Conservation (phyloP, 1,140 invertebrate genomes). For the Andrena cerasifolii region DNA sequence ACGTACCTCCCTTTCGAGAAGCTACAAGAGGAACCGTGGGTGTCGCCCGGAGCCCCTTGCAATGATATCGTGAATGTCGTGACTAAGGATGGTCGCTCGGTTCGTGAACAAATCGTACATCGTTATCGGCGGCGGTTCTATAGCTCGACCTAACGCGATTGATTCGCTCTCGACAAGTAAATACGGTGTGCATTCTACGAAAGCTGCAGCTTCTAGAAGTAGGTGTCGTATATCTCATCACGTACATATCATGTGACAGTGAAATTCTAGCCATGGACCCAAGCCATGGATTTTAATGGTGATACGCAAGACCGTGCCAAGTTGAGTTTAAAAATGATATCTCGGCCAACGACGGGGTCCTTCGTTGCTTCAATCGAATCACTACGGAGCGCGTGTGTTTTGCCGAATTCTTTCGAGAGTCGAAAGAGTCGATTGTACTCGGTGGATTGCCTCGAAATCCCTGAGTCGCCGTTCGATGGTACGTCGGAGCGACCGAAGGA, state of each 20-base stretch:
- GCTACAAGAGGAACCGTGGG: slow-evolving; percentile 36
- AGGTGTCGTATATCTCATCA: slow-evolving; percentile 60
- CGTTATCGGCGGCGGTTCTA: background rate
- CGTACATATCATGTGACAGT: slow-evolving; percentile 64
- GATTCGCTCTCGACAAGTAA: slow-evolving; percentile 42
- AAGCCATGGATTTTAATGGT: slow-evolving; percentile 80
- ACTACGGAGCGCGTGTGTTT: too few relatives aligned
- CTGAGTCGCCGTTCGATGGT: background rate
- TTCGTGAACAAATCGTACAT: background rate
- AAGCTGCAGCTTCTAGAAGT: slow-evolving; percentile 72
- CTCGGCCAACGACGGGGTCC: slow-evolving; percentile 64
- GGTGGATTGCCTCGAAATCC: too few relatives aligned
- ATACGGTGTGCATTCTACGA: slow-evolving; percentile 75
- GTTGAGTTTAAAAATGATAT: slow-evolving; percentile 62
- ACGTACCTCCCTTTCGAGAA: slow-evolving; percentile 12
- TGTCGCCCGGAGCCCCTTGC: background rate
- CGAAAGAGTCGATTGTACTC: too few relatives aligned
- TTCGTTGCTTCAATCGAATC: slow-evolving; percentile 31
- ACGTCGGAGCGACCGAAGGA: background rate
- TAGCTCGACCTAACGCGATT: slow-evolving; percentile 37
- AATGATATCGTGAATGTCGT: slow-evolving; percentile 15
- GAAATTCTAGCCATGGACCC: slow-evolving; percentile 77
- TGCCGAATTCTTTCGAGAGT: too few relatives aligned
- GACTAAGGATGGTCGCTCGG: slow-evolving; percentile 1
- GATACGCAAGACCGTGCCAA: slow-evolving; percentile 71